phyloP scores from a whole-genome alignment of 2,888 invertebrate species.

The Hylaea fasciaria region DNA sequence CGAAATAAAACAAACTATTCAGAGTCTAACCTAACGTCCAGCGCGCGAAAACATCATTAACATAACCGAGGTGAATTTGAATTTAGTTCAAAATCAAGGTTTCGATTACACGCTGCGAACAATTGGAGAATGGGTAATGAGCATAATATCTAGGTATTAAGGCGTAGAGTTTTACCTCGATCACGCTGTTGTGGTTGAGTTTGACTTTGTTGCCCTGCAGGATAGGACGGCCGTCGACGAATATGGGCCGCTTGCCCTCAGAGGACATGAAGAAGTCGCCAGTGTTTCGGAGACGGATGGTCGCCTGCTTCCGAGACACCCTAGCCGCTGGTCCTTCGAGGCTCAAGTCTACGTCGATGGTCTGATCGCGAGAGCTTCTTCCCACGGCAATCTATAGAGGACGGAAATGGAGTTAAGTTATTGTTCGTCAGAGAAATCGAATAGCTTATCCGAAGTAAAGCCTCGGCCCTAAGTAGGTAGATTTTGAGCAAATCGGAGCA shows the following conservation, averaged over 20 bases:
- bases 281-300: conserved; percentile 94
- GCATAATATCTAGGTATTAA: conserved; percentile 10
- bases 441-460: background rate
- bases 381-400: conserved; percentile 93
- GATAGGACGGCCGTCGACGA: conserved; percentile 96
- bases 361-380: conserved; percentile 93
- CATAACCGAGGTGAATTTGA: conserved; percentile 17
- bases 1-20: background rate
- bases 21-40: conserved; percentile 1
- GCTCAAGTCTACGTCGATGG: conserved; percentile 96
- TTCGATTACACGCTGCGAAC: background rate
- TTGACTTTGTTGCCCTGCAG: conserved; percentile 95
- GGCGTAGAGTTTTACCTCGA: conserved; percentile 88
- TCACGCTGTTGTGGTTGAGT: conserved; percentile 96
- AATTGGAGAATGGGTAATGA: conserved; percentile 14
- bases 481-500: too few species aligned
- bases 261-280: conserved; percentile 98
- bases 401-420: conserved; percentile 30
- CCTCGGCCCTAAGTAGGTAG: too few species aligned
- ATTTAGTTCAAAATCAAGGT: conserved; percentile 17
- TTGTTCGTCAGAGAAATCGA: background rate
- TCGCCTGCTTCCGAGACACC: conserved; percentile 96
- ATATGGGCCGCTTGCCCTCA: conserved; percentile 97
- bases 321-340: conserved; percentile 98
- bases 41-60: conserved; percentile 11